These are phyloP conservation scores for Helogale parvula DNA, from an alignment of 2,113 vertebrate species.

Conservation along the genomic window DNA sequence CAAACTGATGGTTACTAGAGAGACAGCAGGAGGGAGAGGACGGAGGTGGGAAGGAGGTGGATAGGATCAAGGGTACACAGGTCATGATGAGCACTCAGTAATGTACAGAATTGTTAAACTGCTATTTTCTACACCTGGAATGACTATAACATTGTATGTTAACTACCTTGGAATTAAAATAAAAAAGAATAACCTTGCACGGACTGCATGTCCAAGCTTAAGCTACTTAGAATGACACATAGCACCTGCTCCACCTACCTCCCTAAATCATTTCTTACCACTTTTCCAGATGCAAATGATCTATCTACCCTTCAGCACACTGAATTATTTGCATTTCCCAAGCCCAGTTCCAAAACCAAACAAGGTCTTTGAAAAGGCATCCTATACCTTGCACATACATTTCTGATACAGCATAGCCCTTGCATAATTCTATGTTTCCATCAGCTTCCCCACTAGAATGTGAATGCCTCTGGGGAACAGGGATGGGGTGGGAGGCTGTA, in stretches of 20 bases:
- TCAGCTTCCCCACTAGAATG: not conserved
- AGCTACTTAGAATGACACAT: not conserved
- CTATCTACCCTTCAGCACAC: not conserved
- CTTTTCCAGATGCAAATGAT: not conserved
- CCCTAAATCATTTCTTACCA: not conserved
- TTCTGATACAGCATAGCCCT: not conserved
- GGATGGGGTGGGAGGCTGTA: not conserved
- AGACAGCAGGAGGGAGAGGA: not conserved
- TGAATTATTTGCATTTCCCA: not conserved
- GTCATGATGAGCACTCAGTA: not conserved
- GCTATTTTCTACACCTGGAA: not conserved
- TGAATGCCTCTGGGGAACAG: not conserved
- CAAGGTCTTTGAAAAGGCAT: not conserved
- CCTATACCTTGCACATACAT: not conserved
- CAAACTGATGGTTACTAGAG: not conserved
- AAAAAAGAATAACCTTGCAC: not conserved
- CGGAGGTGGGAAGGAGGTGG: too few relatives aligned
- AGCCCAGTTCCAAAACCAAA: not conserved
- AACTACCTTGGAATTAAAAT: not conserved
- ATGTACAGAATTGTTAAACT: not conserved
- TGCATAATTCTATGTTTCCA: not conserved
- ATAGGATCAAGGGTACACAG: not conserved
- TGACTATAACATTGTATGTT: not conserved
- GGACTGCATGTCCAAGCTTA: not conserved
- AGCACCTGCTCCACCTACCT: not conserved